phyloP scores from a whole-genome alignment of 2,888 invertebrate species.

The Thyatira batis region DNA sequence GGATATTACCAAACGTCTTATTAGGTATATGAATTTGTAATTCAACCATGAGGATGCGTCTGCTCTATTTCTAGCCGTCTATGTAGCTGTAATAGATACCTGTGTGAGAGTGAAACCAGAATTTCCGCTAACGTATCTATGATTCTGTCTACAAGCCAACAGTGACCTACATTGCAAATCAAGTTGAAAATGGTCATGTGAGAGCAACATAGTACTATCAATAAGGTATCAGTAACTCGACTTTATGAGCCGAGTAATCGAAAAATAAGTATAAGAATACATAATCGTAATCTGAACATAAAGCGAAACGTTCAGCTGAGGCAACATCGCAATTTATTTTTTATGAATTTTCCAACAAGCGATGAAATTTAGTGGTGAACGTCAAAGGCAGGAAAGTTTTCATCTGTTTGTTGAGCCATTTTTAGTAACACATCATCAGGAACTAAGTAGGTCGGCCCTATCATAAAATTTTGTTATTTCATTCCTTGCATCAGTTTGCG shows the following conservation, averaged over 20 bases:
- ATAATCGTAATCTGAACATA: not conserved
- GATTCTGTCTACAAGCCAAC: not conserved
- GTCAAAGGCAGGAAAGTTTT: too few relatives aligned
- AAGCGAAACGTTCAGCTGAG: too few relatives aligned
- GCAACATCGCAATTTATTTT: too few relatives aligned
- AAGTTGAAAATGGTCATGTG: slow-evolving; percentile 5
- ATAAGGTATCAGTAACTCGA: not conserved
- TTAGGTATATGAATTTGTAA: not conserved
- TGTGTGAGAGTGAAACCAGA: slow-evolving; percentile 4
- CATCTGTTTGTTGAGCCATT: too few relatives aligned
- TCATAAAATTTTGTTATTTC: too few relatives aligned
- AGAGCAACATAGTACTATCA: not conserved
- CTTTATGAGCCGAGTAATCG: not conserved
- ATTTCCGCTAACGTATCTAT: not conserved
- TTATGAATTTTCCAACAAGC: too few relatives aligned
- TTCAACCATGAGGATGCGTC: not conserved
- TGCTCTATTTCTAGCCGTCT: not conserved
- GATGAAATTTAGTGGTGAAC: too few relatives aligned
- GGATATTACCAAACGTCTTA: not conserved
- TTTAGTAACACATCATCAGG: too few relatives aligned
- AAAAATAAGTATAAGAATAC: not conserved
- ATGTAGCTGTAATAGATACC: not conserved
- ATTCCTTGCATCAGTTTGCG: too few relatives aligned
- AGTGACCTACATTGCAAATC: slow-evolving; percentile 9
- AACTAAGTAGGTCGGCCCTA: too few relatives aligned